A percentile compares a stretch with the other conserved stretches of the same genome.
Evolutionary conservation across 2,888 invertebrate genomes (phyloP).

Genomic region (Macrophya annulata): DNA sequence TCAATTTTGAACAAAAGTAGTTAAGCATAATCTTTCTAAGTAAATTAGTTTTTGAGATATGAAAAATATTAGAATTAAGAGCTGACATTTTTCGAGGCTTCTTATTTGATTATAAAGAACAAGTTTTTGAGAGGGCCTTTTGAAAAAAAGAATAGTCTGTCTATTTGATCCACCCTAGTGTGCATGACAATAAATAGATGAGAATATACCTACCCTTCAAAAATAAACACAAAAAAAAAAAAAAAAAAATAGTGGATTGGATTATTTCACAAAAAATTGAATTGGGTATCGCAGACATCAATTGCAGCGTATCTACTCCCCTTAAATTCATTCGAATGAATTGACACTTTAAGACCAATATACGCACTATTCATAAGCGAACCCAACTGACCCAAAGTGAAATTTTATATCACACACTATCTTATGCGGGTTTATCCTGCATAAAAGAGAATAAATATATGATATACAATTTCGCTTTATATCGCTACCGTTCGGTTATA

Average conservation of each 20-base stretch:
- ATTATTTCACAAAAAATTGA: background rate
- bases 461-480: background rate
- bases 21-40: too few species aligned
- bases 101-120: too few species aligned
- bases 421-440: background rate
- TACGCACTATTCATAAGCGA: background rate
- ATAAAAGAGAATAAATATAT: background rate
- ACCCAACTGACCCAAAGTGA: background rate
- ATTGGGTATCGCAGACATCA: slow-evolving; percentile 3
- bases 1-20: too few species aligned
- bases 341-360: background rate
- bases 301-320: background rate
- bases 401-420: background rate
- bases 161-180: too few species aligned
- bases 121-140: too few species aligned
- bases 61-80: too few species aligned
- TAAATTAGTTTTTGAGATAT: too few species aligned
- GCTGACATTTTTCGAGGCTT: too few species aligned
- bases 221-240: too few species aligned
- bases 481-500: background rate
- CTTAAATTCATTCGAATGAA: background rate
- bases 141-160: too few species aligned
- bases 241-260: background rate
- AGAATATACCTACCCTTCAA: background rate
- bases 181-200: background rate